phyloP scores from a whole-genome alignment of 1,140 invertebrate species.

The Tetranychus cinnabarinus region DNA sequence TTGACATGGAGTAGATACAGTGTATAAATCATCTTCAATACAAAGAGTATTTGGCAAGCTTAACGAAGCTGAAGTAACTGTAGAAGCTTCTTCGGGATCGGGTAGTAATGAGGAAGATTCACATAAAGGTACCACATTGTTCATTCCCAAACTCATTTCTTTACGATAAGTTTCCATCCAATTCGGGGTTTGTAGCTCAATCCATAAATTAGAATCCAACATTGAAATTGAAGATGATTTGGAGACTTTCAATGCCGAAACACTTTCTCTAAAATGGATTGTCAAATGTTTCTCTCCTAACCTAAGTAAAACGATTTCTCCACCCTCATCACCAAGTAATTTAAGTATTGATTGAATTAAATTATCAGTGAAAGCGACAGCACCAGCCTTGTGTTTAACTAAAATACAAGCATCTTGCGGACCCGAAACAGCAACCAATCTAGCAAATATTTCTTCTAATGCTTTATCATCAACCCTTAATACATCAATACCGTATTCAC shows the following conservation, averaged over 20 bases:
- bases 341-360: conserved; percentile 43
- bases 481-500: conserved; percentile 64
- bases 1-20: conserved; percentile 4
- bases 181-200: conserved; percentile 54
- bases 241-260: conserved; percentile 49
- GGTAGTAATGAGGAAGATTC: conserved; percentile 10
- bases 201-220: conserved; percentile 28
- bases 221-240: conserved; percentile 21
- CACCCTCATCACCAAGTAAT: conserved; percentile 40
- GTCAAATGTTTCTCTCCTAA: conserved; percentile 70
- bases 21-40: background rate
- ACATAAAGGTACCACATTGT: conserved; percentile 47
- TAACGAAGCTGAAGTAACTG: background rate
- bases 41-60: background rate
- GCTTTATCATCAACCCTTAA: conserved; percentile 45
- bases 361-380: conserved; percentile 33
- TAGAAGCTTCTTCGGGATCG: background rate
- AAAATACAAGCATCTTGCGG: conserved; percentile 88
- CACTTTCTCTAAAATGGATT: conserved; percentile 66
- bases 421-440: conserved; percentile 61
- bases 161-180: conserved; percentile 54
- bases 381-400: conserved; percentile 22
- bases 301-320: conserved; percentile 61
- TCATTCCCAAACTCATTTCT: conserved; percentile 55
- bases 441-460: conserved; percentile 46